Conservation (phyloP, 64 coral and sea anemone genomes). For the Trachythela sp. region DNA sequence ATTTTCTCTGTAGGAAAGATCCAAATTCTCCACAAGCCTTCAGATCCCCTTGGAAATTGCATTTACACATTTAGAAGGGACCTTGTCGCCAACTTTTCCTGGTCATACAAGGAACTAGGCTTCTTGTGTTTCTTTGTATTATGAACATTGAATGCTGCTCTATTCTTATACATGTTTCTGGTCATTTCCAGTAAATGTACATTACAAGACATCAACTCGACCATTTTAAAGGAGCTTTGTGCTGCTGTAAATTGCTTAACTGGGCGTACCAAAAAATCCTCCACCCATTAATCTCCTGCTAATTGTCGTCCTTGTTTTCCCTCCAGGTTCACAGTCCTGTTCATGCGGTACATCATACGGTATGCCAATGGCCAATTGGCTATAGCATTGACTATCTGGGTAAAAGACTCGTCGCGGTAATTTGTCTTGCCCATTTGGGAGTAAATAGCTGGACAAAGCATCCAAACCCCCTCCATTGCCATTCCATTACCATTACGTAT, state of each 20-base stretch:
- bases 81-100: slow-evolving; percentile 10
- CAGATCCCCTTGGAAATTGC: neutral
- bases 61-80: slow-evolving; percentile 25
- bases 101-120: slow-evolving; percentile 18
- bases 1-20: slow-evolving; percentile 13
- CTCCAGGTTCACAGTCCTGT: neutral
- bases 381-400: neutral
- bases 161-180: slow-evolving; percentile 5
- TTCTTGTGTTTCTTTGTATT: slow-evolving; percentile 8
- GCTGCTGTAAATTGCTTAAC: slow-evolving; percentile 5
- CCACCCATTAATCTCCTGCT: slow-evolving; percentile 3
- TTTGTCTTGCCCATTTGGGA: slow-evolving; percentile 22
- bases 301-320: slow-evolving; percentile 9
- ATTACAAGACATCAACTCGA: slow-evolving; percentile 20
- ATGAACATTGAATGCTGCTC: slow-evolving; percentile 24
- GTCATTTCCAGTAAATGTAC: slow-evolving; percentile 6
- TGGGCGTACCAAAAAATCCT: neutral
- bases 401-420: slow-evolving; percentile 26
- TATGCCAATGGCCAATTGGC: slow-evolving; percentile 26
- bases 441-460: slow-evolving; percentile 19
- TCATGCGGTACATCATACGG: neutral
- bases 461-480: slow-evolving; percentile 24
- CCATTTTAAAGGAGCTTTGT: slow-evolving; percentile 19
- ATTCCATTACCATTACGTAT: slow-evolving; percentile 16
- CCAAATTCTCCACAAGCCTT: neutral